A percentile compares a stretch with the other conserved stretches of the same genome.
Conservation (phyloP, 2,888 invertebrate species). For the Drosophila sordidapex region DNA sequence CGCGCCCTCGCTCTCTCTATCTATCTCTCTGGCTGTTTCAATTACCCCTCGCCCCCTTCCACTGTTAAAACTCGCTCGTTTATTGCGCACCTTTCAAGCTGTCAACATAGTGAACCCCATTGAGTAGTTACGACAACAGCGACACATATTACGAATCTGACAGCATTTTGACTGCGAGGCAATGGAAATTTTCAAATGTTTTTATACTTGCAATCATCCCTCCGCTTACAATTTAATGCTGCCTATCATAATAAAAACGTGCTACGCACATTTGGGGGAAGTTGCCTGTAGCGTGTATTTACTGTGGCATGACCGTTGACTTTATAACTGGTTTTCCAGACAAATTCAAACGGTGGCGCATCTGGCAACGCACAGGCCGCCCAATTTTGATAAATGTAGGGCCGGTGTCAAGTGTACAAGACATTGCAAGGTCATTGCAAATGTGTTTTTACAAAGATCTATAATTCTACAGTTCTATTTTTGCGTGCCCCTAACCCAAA, state of each 20-base stretch:
- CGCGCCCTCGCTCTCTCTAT: conserved; percentile 15
- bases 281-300: conserved; percentile 30
- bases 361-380: conserved; percentile 37
- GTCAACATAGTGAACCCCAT: conserved; percentile 60
- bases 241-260: conserved; percentile 54
- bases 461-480: conserved; percentile 49
- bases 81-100: conserved; percentile 66
- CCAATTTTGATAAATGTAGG: conserved; percentile 45
- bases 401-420: conserved; percentile 42
- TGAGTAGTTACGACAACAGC: conserved; percentile 57
- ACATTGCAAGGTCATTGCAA: conserved; percentile 58
- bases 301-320: conserved; percentile 68
- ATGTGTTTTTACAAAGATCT: conserved; percentile 44
- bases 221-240: conserved; percentile 21
- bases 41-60: conserved; percentile 20
- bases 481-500: conserved; percentile 38
- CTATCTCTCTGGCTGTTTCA: conserved; percentile 30
- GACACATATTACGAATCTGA: conserved; percentile 25
- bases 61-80: conserved; percentile 44
- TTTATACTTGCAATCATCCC: conserved; percentile 23
- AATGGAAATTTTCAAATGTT: conserved; percentile 26
- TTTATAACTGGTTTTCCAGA: conserved; percentile 66
- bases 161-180: conserved; percentile 26
- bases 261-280: background rate
- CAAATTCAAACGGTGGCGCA: conserved; percentile 44